Conservation (phyloP, 2,113 vertebrate genomes). For the Hystrix brachyura region DNA sequence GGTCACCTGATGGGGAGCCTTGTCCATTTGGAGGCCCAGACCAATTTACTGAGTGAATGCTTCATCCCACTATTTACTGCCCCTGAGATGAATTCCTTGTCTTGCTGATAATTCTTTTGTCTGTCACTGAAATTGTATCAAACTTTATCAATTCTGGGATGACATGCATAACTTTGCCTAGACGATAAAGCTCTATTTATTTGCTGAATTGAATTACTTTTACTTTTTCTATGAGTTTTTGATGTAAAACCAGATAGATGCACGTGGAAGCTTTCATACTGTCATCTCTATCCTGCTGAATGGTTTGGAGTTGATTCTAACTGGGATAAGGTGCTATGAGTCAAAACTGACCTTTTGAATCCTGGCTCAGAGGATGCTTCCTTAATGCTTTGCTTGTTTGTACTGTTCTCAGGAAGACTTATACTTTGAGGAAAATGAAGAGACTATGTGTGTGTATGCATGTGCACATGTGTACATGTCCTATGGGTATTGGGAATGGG, state of each 20-base stretch:
- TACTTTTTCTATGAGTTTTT: not conserved
- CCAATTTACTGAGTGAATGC: conserved; percentile 39
- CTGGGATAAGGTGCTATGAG: not conserved
- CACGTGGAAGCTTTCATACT: not conserved
- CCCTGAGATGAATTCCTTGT: not conserved
- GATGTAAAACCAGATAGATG: not conserved
- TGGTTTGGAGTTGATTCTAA: not conserved
- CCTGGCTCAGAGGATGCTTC: not conserved
- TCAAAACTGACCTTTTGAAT: not conserved
- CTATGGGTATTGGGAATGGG: not conserved
- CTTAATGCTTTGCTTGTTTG: not conserved
- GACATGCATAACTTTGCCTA: not conserved
- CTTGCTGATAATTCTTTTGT: conserved; percentile 32
- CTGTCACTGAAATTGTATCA: conserved; percentile 27
- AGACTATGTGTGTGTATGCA: not conserved
- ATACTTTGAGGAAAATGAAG: not conserved
- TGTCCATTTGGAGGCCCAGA: not conserved
- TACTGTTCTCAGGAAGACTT: not conserved
- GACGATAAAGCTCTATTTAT: not conserved
- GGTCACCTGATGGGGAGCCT: not conserved
- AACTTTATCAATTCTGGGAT: not conserved
- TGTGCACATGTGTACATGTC: not conserved
- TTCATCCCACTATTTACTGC: conserved; percentile 31
- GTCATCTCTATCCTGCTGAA: not conserved
- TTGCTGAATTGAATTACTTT: not conserved